Base-by-base conservation (phyloP, 1,140 invertebrate genomes). In the Drosophila insularis region DNA sequence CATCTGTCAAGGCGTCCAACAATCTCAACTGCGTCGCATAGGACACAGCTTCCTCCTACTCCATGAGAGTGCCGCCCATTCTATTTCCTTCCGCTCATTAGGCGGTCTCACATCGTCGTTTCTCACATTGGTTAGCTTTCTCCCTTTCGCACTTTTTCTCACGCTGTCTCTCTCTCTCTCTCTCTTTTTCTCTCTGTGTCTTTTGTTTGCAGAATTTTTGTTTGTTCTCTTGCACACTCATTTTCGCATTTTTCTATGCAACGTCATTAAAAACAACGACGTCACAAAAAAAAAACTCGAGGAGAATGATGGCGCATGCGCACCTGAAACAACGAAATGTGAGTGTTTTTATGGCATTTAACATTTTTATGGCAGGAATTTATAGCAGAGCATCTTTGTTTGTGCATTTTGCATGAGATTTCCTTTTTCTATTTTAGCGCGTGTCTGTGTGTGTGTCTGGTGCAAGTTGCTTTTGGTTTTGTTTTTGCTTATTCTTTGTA, bases 71-170 rank as follows among this genome's bases (percentile, higher is more conserved):
- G 35, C 11, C 37, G 31, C 17, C 46, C 43, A 50, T 61, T 63
- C 71, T 40, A 67, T 60, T 89, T 89, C 77, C 85, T 89, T 89
- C 85, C 84, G 84, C 85, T 89, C 84, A 89, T 89, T 89, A 89
- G 82, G 67, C 68, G 68, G 37, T 66, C 62, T 74, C 69, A 72
- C 63, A 73, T 59, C 35, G 35, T 37, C 35, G 35, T 37, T 37
- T 37, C 73, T 74, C 55, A 17, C 43, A 53, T 27, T 17, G 40
- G 14, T 39, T 66, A 10, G 23, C 23, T 31, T 14, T n/a, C 54
- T 56, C 54, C 17, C n/a, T 56, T 27, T 11, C 21, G 11, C 37
- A 21, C 37, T 58, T 62, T 50, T 58, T 62, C 39, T 74, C 43
- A 69, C 43, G 50, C 14, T 53, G 19, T 62, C 50, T 62, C 27